These are phyloP conservation scores for Muscicapa adusta DNA, from an alignment of 2,113 vertebrate genomes.

Conservation along the genomic window DNA sequence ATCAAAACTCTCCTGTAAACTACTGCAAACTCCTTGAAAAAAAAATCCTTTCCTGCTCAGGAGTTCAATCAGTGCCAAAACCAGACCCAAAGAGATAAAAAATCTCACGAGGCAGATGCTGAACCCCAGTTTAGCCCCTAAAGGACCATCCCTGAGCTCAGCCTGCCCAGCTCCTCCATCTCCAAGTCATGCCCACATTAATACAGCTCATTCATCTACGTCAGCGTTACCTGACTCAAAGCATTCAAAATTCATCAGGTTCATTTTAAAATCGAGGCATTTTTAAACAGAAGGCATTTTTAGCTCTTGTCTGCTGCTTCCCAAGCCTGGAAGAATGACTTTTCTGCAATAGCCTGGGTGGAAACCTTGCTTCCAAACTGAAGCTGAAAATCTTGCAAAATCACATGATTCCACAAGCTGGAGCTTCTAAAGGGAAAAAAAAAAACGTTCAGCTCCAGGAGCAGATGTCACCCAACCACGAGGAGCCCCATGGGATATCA, in stretches of 20 bases:
- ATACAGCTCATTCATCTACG: background rate
- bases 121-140: rapidly evolving
- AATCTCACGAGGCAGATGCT: background rate
- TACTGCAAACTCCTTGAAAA: background rate
- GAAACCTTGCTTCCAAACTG: constrained; percentile 25
- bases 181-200: background rate
- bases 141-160: background rate
- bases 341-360: constrained; percentile 38
- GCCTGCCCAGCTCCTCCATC: background rate
- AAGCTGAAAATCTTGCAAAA: constrained; percentile 42
- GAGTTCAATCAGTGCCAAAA: background rate
- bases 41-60: background rate
- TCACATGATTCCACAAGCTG: constrained; percentile 50
- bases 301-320: constrained; percentile 20
- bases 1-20: background rate
- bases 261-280: constrained; percentile 19
- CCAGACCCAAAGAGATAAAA: background rate
- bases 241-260: constrained; percentile 50
- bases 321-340: constrained; percentile 11
- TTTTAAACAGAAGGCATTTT: constrained; percentile 35
- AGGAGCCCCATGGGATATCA: constrained; percentile 36
- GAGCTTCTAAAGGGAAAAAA: background rate
- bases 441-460: background rate
- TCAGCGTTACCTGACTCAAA: constrained; percentile 11
- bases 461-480: constrained; percentile 45